These are phyloP conservation scores for Drosophila teissieri DNA, from an alignment of 1,140 invertebrate genomes.

Conservation along the genomic window DNA sequence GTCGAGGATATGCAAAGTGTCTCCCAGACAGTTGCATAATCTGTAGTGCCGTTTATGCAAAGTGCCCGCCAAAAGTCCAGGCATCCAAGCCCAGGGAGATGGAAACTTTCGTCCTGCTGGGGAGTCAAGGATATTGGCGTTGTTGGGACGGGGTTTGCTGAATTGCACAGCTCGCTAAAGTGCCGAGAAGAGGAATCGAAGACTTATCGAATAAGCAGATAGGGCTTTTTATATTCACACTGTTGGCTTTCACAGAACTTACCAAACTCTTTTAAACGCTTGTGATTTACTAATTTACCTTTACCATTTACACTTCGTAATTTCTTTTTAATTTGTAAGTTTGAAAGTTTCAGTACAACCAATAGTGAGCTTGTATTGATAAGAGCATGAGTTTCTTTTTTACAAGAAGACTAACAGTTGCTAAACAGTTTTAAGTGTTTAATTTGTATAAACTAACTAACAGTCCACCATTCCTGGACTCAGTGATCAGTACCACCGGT, in stretches of 20 bases:
- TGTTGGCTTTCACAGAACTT: neutral
- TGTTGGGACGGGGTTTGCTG: slow-evolving; percentile 55
- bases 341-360: too few relatives aligned
- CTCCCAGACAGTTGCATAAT: slow-evolving; percentile 80
- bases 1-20: slow-evolving; percentile 78
- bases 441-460: too few relatives aligned
- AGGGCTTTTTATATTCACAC: slow-evolving; percentile 23
- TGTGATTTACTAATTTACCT: too few relatives aligned
- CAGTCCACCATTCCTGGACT: too few relatives aligned
- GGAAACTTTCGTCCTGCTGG: slow-evolving; percentile 29
- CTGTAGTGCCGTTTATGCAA: slow-evolving; percentile 79
- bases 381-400: too few relatives aligned
- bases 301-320: too few relatives aligned
- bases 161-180: too few relatives aligned
- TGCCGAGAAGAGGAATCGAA: slow-evolving; percentile 63
- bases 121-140: slow-evolving; percentile 44
- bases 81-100: slow-evolving; percentile 10
- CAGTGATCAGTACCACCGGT: slow-evolving; percentile 38
- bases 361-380: too few relatives aligned
- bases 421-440: too few relatives aligned
- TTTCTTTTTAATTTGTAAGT: too few relatives aligned
- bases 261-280: neutral
- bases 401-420: too few relatives aligned
- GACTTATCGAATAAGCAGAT: slow-evolving; percentile 74
- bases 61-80: slow-evolving; percentile 45